Conservation (phyloP, 2,797 vertebrate species). For the Mastacembelus armatus region DNA sequence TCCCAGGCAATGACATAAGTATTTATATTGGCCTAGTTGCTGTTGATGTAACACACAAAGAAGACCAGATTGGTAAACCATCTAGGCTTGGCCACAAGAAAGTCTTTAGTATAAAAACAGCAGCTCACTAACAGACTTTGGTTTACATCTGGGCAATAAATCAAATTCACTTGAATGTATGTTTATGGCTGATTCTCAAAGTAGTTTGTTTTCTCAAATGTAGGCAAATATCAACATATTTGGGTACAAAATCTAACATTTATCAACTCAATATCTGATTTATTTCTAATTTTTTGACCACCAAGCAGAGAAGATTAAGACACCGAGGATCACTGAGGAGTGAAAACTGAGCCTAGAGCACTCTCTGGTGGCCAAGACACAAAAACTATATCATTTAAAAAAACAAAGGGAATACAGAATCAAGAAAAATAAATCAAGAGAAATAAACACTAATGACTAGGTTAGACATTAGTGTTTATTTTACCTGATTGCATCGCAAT, state of each 20-base stretch:
- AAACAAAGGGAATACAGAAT: no score
- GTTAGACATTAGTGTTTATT: no score
- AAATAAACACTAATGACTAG: background rate
- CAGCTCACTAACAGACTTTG: constrained; percentile 2
- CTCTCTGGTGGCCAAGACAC: constrained; percentile 71
- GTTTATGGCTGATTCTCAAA: background rate
- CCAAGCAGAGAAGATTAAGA: background rate
- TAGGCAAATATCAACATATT: background rate
- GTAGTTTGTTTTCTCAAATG: background rate
- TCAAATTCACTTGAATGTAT: constrained; percentile 5
- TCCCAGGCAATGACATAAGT: constrained; percentile 58
- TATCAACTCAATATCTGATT: background rate
- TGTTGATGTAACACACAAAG: constrained; percentile 50
- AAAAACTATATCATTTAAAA: background rate
- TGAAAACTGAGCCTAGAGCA: constrained; percentile 42
- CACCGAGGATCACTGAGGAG: background rate
- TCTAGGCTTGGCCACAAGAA: constrained; percentile 26
- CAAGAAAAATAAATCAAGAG: constrained; percentile 1
- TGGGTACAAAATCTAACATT: background rate
- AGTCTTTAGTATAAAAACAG: constrained; percentile 12
- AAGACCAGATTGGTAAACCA: constrained; percentile 33
- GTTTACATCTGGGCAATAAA: constrained; percentile 2
- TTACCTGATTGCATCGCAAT: no score
- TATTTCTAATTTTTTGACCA: background rate
- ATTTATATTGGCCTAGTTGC: constrained; percentile 66